Evolutionary conservation across 1,140 invertebrate species (phyloP).

Genomic region (Planococcus citri): DNA sequence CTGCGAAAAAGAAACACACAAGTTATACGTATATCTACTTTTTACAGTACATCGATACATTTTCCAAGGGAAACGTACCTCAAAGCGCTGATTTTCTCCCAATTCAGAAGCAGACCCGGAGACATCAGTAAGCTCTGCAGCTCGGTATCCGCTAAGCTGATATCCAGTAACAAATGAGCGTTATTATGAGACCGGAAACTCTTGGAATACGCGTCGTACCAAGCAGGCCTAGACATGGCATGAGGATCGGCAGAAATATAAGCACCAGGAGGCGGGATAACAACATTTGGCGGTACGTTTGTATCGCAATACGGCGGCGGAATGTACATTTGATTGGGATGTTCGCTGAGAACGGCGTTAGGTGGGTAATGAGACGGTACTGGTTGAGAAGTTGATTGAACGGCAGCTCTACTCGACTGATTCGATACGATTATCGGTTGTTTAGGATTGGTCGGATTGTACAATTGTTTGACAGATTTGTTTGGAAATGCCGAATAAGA

Average conservation of each 20-base stretch:
- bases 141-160: slow-evolving; percentile 42
- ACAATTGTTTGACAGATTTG: slow-evolving; percentile 33
- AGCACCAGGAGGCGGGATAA: slow-evolving; percentile 29
- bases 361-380: not conserved
- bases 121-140: slow-evolving; percentile 39
- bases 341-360: not conserved
- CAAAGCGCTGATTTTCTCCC: slow-evolving; percentile 23
- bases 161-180: slow-evolving; percentile 40
- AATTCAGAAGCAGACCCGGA: slow-evolving; percentile 23
- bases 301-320: not conserved
- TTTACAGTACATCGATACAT: not conserved
- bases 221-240: slow-evolving; percentile 33
- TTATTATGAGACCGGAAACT: slow-evolving; percentile 39
- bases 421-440: slow-evolving; percentile 47
- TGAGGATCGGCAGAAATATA: slow-evolving; percentile 14
- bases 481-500: not conserved
- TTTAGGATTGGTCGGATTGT: slow-evolving; percentile 54
- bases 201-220: slow-evolving; percentile 42
- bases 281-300: not conserved
- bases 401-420: slow-evolving; percentile 20
- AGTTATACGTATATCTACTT: not conserved
- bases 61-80: slow-evolving; percentile 18
- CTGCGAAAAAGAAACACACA: slow-evolving; percentile 29
- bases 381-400: not conserved
- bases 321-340: slow-evolving; percentile 12